Percentiles rank a stretch among this genome's conserved stretches.
These are phyloP conservation scores for Pachyuromys duprasi DNA, from an alignment of 2,797 vertebrate genomes.

Conservation along the genomic window DNA sequence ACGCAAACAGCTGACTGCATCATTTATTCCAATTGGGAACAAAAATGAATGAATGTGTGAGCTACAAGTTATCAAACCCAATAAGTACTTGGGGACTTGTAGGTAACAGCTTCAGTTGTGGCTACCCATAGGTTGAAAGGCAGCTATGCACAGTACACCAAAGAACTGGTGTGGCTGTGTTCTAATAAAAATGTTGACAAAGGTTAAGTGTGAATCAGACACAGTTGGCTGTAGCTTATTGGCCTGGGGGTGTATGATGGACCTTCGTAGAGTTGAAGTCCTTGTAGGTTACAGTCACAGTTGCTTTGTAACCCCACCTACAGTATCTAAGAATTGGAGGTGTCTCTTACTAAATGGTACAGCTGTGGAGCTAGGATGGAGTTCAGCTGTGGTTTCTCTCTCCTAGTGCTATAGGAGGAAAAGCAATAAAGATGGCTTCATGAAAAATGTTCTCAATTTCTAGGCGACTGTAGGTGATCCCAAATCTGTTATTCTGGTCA, in stretches of 20 bases:
- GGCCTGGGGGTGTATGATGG: not conserved
- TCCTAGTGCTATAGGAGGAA: not conserved
- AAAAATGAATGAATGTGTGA: conserved; percentile 42
- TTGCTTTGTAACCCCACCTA: not conserved
- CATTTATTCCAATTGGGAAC: not conserved
- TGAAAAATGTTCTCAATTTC: not conserved
- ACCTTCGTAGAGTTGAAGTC: conserved; percentile 13
- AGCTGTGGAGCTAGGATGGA: not conserved
- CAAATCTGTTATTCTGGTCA: not conserved
- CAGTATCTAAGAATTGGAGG: conserved; percentile 21
- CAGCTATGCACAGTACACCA: not conserved
- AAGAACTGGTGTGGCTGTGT: not conserved
- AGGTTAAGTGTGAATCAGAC: not conserved
- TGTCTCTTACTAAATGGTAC: conserved; percentile 22
- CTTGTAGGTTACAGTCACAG: not conserved
- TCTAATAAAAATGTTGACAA: not conserved
- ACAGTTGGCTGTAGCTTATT: not conserved
- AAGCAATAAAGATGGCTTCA: not conserved
- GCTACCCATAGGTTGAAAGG: not conserved
- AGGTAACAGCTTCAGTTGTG: conserved; percentile 10
- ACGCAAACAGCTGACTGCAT: not conserved
- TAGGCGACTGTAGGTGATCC: not conserved
- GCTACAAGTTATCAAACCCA: conserved; percentile 31
- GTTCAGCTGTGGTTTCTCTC: not conserved
- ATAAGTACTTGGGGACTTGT: conserved; percentile 53